Evolutionary conservation across 1,140 invertebrate genomes (phyloP), one percentile per base, ranked within the genome.

Genomic region (Aethina tumida): DNA sequence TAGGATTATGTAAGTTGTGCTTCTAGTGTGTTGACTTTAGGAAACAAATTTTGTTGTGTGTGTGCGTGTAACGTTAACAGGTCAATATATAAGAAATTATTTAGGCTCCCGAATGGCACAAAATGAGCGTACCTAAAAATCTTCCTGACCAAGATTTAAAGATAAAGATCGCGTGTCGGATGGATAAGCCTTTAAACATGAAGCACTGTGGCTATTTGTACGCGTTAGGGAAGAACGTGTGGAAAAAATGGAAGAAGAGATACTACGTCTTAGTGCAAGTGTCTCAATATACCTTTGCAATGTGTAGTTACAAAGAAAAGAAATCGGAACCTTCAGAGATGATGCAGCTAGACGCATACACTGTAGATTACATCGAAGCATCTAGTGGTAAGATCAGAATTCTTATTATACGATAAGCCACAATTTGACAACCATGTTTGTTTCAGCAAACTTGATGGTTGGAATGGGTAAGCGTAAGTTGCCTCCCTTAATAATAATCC

Each of bases 211-310:
- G 89, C 8, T 84, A 94, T 62, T 70, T 97, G 14, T 97, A 91
- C 66, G 90, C 87, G 5, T 73, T 93, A 51, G 96, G 96, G 15
- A 97, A 97, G 71, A 87, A 82, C 39, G 91, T 97, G 1, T 99
- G 96, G 96, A 96, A 97, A 59, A 99, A 99, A 63, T 99, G 95
- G 94, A 99, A 99, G 67, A 89, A 90, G 57, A 74, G 97, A 41
- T 99, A 98, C 67, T 97, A 92, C 74, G 92, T 97, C 40, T 67
- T 99, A 34, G 95, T 99, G 24, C 96, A 99, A 76, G 93, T 97
- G 10, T 98, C 94, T 24, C 97, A 99, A 70, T 99, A 99, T 66
- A 98, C 95, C 19, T 99, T 99, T 74, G 96, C 95, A 16, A 93
- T 99, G 79, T 99, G 97, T 67, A 97, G 90, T 57, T 99, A 98